Conservation (phyloP, 2,113 vertebrate genomes). For the Hemiprocne comata region DNA sequence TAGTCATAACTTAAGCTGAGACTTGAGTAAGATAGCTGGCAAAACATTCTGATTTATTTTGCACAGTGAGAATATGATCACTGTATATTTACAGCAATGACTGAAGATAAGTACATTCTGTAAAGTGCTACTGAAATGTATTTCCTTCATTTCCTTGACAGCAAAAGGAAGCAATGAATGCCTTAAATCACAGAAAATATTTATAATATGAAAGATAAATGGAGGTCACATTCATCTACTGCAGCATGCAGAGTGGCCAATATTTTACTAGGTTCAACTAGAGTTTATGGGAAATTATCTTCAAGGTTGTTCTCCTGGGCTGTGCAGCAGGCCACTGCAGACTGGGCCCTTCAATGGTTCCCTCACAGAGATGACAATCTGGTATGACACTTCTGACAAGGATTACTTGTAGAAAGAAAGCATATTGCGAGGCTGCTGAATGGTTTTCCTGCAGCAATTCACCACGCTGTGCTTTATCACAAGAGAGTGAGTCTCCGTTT, state of each 20-base stretch:
- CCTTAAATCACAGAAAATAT: constrained; percentile 76
- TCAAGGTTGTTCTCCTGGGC: constrained; percentile 8
- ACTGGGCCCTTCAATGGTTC: background rate
- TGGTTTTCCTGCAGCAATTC: background rate
- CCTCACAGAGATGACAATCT: background rate
- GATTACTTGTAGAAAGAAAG: background rate
- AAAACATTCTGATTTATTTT: constrained; percentile 76
- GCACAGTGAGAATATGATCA: constrained; percentile 57
- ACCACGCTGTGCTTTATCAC: background rate
- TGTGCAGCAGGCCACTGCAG: background rate
- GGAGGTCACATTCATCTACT: constrained; percentile 65
- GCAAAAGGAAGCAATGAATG: constrained; percentile 75
- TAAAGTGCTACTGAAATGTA: constrained; percentile 79
- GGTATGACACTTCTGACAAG: background rate
- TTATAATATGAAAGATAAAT: constrained; percentile 76
- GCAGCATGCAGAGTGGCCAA: constrained; percentile 40
- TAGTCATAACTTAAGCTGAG: constrained; percentile 10
- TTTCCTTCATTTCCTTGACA: constrained; percentile 79
- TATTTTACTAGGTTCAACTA: constrained; percentile 76
- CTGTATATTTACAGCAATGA: constrained; percentile 70
- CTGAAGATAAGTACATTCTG: constrained; percentile 73
- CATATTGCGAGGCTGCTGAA: background rate
- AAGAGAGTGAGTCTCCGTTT: background rate
- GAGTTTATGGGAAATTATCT: constrained; percentile 74
- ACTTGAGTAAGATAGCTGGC: constrained; percentile 53